Base-by-base conservation (phyloP, 2,797 vertebrate species). In the Enteromius thamalakanensis region DNA sequence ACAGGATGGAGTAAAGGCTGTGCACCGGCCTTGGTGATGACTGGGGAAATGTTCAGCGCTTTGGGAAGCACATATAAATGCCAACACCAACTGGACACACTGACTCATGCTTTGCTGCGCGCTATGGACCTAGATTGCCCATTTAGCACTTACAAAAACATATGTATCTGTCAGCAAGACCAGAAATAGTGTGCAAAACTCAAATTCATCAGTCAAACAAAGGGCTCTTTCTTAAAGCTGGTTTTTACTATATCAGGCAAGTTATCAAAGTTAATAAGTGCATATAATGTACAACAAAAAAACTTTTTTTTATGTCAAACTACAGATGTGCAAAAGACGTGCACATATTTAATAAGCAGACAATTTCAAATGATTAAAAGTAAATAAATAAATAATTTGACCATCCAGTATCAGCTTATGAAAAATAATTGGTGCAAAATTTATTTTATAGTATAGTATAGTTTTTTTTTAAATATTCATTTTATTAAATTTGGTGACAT, bases 1-100 rank as follows among this genome's bases (percentile, higher is more conserved):
- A 92, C 90, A 92, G 89, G 92, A 91, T 94, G 91, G 87, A 92
- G 92, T 53, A 90, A 89, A 92, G 86, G 86, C 62, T 80, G 85
- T 32, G 83, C 67, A 60, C 11, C 85, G 89, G 87, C 88, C 89
- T 90, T 32, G 86, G 88, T 88, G 86, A 82, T 85, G 88, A 90
- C 90, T 87, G 87, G 82, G 82, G 92, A 92, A 93, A 92, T 91
- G 85, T 89, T 88, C 88, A 83, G 75, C 64, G 84, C 87, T 85
- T 64, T 76, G 83, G 82, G 87, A 75, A 84, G 87, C 80, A 76
- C 64, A 85, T 85, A 76, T 79, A 79, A 71, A 71, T 84, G 82
- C 77, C 74, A 86, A 79, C 86, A 81, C 83, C 85, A 84, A 89
- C 74, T 85, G 84, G 86, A 53, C 60, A 85, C 84, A 89, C 72